A percentile compares a stretch with the other conserved stretches of the same genome.
Conservation (phyloP, 2,888 invertebrate species). For the Cheilosia scutellata region DNA sequence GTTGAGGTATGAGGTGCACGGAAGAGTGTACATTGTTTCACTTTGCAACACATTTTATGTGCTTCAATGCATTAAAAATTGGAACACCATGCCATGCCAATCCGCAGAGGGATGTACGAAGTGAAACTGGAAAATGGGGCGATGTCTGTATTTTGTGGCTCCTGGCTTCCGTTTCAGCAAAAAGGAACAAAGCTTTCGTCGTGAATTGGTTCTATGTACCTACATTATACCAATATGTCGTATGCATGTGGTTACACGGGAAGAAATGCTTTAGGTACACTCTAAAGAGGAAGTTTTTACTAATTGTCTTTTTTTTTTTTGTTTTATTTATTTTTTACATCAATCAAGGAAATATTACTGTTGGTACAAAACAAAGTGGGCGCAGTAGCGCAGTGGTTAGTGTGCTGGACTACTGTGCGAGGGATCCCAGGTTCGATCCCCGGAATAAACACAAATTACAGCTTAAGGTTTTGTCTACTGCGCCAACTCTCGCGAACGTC, state of each 20-base stretch:
- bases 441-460: no score
- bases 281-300: no score
- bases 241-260: not conserved
- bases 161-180: conserved; percentile 22
- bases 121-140: not conserved
- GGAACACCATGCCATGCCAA: not conserved
- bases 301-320: no score
- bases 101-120: conserved; percentile 6
- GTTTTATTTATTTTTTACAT: not conserved
- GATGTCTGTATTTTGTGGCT: conserved; percentile 49
- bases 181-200: conserved; percentile 37
- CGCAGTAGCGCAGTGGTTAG: no score
- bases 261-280: not conserved
- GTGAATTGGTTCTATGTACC: conserved; percentile 26
- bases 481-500: no score
- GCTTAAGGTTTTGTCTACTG: no score
- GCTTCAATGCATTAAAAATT: conserved; percentile 42
- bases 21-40: conserved; percentile 33
- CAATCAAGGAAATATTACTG: not conserved
- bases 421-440: no score
- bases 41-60: conserved; percentile 39
- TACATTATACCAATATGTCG: conserved; percentile 14
- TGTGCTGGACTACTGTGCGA: no score
- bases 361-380: no score
- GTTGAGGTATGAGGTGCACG: conserved; percentile 1